phyloP scores from a whole-genome alignment of 2,113 vertebrate species.

The Sminthopsis crassicaudata region DNA sequence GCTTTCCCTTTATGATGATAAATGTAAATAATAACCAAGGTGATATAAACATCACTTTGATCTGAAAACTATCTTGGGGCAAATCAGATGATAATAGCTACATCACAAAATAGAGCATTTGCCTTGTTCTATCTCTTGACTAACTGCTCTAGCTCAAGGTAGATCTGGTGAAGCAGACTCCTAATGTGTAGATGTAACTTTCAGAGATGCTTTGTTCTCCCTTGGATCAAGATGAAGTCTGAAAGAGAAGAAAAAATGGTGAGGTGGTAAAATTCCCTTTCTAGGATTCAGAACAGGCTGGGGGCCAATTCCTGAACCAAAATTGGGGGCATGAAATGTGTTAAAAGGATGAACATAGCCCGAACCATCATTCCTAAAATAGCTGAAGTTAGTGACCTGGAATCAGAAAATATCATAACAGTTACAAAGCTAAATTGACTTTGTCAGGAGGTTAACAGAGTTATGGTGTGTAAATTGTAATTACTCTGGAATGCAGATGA shows the following conservation, averaged over 20 bases:
- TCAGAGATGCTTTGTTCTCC: conserved; percentile 43
- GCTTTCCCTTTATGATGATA: conserved; percentile 51
- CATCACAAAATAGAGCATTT: conserved; percentile 49
- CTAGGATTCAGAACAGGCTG: conserved; percentile 35
- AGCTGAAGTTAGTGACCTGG: conserved; percentile 45
- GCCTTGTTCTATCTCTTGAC: conserved; percentile 46
- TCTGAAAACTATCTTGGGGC: conserved; percentile 33
- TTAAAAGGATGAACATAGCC: conserved; percentile 23
- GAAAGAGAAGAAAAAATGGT: conserved; percentile 7
- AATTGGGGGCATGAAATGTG: conserved; percentile 13
- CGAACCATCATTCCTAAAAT: conserved; percentile 35
- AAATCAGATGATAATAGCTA: conserved; percentile 22
- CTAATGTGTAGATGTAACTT: conserved; percentile 28
- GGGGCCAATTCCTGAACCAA: conserved; percentile 38
- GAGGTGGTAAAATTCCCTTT: conserved; percentile 50
- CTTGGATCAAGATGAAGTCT: conserved; percentile 39
- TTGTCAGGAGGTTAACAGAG: conserved; percentile 55
- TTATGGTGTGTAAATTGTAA: conserved; percentile 59
- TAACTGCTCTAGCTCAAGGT: conserved; percentile 41
- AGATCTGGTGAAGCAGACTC: conserved; percentile 35
- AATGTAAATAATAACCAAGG: conserved; percentile 59
- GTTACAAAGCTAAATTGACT: conserved; percentile 62
- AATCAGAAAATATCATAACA: conserved; percentile 44
- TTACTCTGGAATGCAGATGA: conserved; percentile 50
- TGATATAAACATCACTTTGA: conserved; percentile 50